Base-by-base conservation (phyloP, 2,113 vertebrate genomes). In the Rhea americana region DNA sequence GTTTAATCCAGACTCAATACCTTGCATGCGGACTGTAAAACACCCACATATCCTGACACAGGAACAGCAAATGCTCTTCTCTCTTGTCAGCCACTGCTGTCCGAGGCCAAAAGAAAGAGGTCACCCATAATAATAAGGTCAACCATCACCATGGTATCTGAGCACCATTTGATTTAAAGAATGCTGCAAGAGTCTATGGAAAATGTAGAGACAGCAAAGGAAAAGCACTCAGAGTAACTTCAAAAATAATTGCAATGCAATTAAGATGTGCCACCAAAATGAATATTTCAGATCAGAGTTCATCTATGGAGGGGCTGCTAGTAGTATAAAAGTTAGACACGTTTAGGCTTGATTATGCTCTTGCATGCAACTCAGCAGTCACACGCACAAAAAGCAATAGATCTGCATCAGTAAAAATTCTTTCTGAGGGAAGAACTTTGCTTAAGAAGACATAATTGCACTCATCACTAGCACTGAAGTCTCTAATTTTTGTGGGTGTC, bases 111-210 rank as follows among this genome's bases (percentile, higher is more conserved):
- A 96, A 89, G 93, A 87, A 96, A 87, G 89, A 94, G 96, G 93
- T 89, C 94, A 96, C 81, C 92, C 88, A 90, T 95, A 92, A 96
- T 94, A 95, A 95, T 95, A 93, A 94, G 93, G 94, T 96, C 96
- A 96, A 94, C 93, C 74, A 96, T 95, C 96, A 95, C 95, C 94
- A 96, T 96, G 96, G 96, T 95, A 94, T 93, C 94, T 95, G 96
- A 96, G 92, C 88, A 82, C 86, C 78, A 21, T 92, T 77, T 87
- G 94, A 92, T 96, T 95, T 95, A 95, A 96, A 96, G 96, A 91
- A 96, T 63, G 63, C 83, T 92, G 37, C 66, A 87, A 96, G 88
- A 95, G 86, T 59, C 88, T 93, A 90, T 89, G 90, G 88, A 90
- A 96, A 95, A 95, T 1, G 77, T 88, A 91, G 93, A 94, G 63